Base-by-base conservation (phyloP, 2,797 vertebrate species). In the Platalea minor region DNA sequence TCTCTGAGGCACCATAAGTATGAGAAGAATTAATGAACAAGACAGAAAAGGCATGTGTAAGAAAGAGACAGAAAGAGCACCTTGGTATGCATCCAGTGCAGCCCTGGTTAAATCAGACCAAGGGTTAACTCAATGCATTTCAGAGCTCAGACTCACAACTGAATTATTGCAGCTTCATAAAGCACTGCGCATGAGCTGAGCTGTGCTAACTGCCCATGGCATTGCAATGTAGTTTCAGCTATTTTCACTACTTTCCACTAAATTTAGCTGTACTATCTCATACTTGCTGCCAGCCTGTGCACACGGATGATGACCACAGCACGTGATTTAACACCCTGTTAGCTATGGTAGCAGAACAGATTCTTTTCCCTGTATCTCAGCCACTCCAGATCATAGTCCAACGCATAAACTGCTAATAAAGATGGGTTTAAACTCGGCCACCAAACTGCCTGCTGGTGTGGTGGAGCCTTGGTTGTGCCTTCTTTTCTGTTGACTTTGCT, bases 241-340 rank as follows among this genome's bases (percentile, higher is more conserved):
- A 67, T 89, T 83, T 94, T 94, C 73, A 35, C 60, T 85, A 39
- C 53, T 93, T 89, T 64, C 64, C 64, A 61, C 92, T 91, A 83
- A 80, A 93, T 94, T 80, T 92, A 95, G 72, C 50, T 75, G n/a
- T 35, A 57, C 88, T 85, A 83, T 43, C 68, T 91, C 89, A 93
- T 12, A n/a, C n/a, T 43, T 74, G 60, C 53, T 80, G 64, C 65
- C 82, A 89, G 45, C 45, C 72, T 57, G 7, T 43, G 46, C 15
- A 43, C 45, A 68, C 23, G 53, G 56, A 77, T 24, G 41, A 48
- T 92, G 91, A 93, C 25, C 31, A 53, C 72, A 96, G 73, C 15
- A 20, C 2, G 6, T 93, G 85, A 91, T 74, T 95, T 91, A 85
- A 41, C 57, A 53, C 60, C 13, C 45, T 68, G 74, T 12, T 63